phyloP scores from a whole-genome alignment of 2,888 invertebrate genomes.

The Gonocerus acuteangulatus region DNA sequence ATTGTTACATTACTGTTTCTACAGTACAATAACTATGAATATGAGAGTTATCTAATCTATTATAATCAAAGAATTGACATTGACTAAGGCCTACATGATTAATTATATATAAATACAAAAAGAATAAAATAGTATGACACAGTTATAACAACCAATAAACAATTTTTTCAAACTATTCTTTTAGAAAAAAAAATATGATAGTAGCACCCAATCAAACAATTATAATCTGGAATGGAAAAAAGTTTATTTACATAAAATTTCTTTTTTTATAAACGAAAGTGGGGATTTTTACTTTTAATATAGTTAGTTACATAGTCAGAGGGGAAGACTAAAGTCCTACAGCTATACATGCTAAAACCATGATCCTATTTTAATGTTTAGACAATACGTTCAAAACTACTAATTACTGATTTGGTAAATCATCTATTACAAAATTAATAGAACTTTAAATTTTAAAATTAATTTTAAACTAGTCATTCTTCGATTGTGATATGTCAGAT shows the following conservation, averaged over 20 bases:
- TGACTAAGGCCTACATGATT: background rate
- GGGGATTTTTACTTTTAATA: background rate
- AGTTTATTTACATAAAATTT: background rate
- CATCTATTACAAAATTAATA: background rate
- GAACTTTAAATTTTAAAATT: no score
- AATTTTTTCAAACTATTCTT: background rate
- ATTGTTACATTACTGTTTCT: constrained; percentile 14
- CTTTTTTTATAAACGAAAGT: background rate
- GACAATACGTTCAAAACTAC: no score
- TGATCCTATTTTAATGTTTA: no score
- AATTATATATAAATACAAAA: background rate
- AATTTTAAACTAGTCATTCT: no score
- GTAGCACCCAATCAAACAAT: background rate
- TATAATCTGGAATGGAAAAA: background rate
- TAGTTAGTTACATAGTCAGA: background rate
- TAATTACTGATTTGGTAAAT: background rate
- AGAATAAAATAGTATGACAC: background rate
- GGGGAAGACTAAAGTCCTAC: background rate
- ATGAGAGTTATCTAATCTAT: constrained; percentile 2
- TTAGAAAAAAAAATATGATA: background rate
- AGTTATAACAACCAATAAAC: background rate
- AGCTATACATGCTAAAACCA: no score
- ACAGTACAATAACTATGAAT: constrained; percentile 12
- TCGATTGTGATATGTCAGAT: no score
- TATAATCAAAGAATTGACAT: background rate